Evolutionary conservation across 2,888 invertebrate species (phyloP), one percentile per base, ranked within the genome.

Genomic region (Euphydryas editha): DNA sequence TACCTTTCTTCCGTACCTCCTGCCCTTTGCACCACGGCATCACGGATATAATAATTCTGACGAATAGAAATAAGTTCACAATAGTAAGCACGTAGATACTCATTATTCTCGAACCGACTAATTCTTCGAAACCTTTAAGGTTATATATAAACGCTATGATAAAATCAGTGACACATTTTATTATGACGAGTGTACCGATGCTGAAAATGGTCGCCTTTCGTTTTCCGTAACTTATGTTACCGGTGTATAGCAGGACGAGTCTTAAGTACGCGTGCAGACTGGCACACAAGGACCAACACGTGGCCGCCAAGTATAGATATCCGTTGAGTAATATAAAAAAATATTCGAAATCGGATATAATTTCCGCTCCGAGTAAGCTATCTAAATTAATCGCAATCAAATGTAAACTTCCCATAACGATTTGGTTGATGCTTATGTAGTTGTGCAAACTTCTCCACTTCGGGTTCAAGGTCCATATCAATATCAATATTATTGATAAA

Each of bases 361-460:
- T 30, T 17, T 17, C 10, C 1, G 8, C n/a, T 36, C 17, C 54
- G 30, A 54, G 17, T 54, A 54, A n/a, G n/a, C 13, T 10, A 1
- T 6, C 3, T 11, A 54, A 17, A 36, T 54, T 46, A n/a, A 17
- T 20, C 44, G 66, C 39, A 46, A 66, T 60, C 21, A 75, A 62
- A 24, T 73, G 68, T 11, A 73, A 46, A 15, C 64, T 73, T 10
- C 72, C 73, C 30, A 62, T 20, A 8, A 67, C 24, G 5, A 75
- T 65, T 64, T 75, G 75, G 42, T 72, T 60, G 18, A 72, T 55
- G 58, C 72, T 70, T 39, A 75, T 70, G 36, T 65, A 75, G 47
- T 73, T 75, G 47, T 73, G 73, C 0, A 73, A 60, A 0, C 66
- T 68, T 0, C 72, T 64, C 75, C 75, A 75, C 67, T 66, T 71